These are phyloP conservation scores for Paedocypris micromegethes DNA, from an alignment of 2,797 vertebrate genomes.

Conservation along the genomic window DNA sequence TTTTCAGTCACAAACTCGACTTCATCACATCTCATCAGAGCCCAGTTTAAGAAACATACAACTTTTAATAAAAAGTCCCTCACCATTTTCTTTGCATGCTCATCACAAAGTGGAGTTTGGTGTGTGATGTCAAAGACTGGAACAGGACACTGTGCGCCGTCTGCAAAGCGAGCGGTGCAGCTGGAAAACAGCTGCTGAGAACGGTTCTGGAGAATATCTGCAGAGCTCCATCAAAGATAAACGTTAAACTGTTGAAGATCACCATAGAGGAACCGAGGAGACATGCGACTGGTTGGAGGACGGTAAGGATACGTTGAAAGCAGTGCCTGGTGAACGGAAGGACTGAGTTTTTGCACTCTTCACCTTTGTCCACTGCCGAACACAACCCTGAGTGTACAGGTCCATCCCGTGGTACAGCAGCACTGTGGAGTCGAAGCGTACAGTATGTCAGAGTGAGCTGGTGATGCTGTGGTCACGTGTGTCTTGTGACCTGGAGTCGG, in stretches of 20 bases:
- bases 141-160: slow-evolving; percentile 95
- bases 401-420: slow-evolving; percentile 65
- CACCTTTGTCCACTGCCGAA: slow-evolving; percentile 80
- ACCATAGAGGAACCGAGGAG: background rate
- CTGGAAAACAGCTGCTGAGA: slow-evolving; percentile 99
- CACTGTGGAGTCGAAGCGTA: slow-evolving; percentile 60
- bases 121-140: slow-evolving; percentile 98
- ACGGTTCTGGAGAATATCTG: slow-evolving; percentile 93
- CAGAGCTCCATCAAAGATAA: slow-evolving; percentile 55
- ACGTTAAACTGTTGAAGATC: background rate
- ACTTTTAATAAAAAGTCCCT: slow-evolving; percentile 39
- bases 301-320: slow-evolving; percentile 94
- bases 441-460: background rate
- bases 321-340: slow-evolving; percentile 95
- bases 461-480: background rate
- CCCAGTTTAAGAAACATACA: no score
- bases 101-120: slow-evolving; percentile 97
- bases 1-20: no score
- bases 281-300: background rate
- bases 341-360: slow-evolving; percentile 81
- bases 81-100: slow-evolving; percentile 99
- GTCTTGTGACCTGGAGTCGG: slow-evolving; percentile 40
- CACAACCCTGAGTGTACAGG: slow-evolving; percentile 67
- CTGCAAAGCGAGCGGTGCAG: slow-evolving; percentile 97
- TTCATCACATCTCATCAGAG: no score